Base-by-base conservation (phyloP, 2,113 vertebrate genomes). In the Platanista minor region DNA sequence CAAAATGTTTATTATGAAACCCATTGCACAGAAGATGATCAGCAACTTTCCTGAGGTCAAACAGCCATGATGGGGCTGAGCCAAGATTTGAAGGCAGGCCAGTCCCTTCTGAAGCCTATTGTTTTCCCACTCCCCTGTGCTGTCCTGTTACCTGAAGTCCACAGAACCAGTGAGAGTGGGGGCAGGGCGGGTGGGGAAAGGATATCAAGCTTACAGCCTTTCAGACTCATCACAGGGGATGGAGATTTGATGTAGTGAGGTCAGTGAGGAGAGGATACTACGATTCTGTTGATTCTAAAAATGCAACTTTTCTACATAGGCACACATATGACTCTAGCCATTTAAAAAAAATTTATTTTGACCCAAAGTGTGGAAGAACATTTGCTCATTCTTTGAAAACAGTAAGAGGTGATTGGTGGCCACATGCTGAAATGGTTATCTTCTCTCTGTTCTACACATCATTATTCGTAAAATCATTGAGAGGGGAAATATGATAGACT, bases 321-420 rank as follows among this genome's bases (percentile, higher is more conserved):
- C 12, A 0, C 88, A 61, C 89, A 74, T 81, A 61, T 66, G 64
- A 86, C 54, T 95, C 71, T 31, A 95, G 75, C 59, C 61, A 78
- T 86, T 81, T 82, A 33, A 0, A 66, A 97, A 82, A 67, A 82
- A 67, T 69, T 81, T 66, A n/a, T 84, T 92, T 93, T 95, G 92
- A 97, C 95, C 94, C 72, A 77, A 92, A 94, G 85, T 87, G 41
- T 71, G 91, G 93, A 88, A 67, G 96, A 82, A 94, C 88, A 77
- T 61, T 94, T 95, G 88, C 57, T 95, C 96, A 95, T 97, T 97
- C 96, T 97, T 95, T 94, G 91, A 94, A 98, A 98, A 97, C 90
- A 96, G 94, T 97, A 95, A 43, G 85, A 88, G 67, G 91, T 97
- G 97, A 97, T 98, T 98, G 97, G 96, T 93, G 96, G 80, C 72